phyloP scores from a whole-genome alignment of 2,113 vertebrate genomes.

The Bagarius yarrelli region DNA sequence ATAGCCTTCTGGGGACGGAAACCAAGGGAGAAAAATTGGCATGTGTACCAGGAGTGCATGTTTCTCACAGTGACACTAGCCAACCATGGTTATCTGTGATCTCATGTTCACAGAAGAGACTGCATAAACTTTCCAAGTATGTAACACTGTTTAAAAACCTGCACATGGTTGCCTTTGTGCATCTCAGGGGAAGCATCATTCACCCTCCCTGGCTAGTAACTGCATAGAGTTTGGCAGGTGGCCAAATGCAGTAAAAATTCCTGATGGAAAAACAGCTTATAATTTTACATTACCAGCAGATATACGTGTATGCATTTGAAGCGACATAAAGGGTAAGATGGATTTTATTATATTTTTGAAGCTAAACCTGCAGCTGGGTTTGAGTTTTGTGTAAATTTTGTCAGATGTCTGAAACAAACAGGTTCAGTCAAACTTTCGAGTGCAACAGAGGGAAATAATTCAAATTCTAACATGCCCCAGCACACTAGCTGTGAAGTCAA shows the following conservation, averaged over 20 bases:
- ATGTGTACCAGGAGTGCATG: neutral
- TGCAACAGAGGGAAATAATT: neutral
- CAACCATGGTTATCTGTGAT: neutral
- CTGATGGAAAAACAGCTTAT: neutral
- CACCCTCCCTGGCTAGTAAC: neutral
- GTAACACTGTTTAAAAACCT: neutral
- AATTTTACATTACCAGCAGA: neutral
- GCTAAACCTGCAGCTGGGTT: neutral
- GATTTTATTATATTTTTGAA: neutral
- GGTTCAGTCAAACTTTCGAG: neutral
- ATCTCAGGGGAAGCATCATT: neutral
- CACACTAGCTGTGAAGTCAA: neutral
- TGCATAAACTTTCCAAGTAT: neutral
- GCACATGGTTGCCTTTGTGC: neutral
- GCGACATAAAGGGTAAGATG: neutral
- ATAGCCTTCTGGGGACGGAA: too few species aligned
- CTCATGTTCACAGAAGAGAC: neutral
- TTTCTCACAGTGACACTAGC: neutral
- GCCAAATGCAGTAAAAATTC: neutral
- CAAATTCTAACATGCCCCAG: constrained; percentile 30
- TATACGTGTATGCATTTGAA: neutral
- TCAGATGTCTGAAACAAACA: neutral
- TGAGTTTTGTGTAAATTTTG: neutral
- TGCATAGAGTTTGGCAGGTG: neutral
- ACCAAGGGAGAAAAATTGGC: neutral